phyloP scores from a whole-genome alignment of 2,888 invertebrate genomes.

The Drosophila heteroneura region DNA sequence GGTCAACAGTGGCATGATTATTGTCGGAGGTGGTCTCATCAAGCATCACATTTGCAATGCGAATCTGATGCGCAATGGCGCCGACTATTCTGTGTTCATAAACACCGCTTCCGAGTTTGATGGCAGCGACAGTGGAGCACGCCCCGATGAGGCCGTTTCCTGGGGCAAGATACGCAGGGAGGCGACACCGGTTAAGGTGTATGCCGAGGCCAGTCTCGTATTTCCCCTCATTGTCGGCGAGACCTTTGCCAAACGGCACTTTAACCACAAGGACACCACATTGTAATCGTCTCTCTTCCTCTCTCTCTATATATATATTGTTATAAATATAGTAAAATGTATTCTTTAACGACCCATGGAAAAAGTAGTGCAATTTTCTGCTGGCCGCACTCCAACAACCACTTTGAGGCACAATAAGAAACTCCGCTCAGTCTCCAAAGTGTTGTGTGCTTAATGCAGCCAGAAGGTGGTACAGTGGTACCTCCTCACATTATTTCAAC shows the following conservation, averaged over 20 bases:
- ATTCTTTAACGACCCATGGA: constrained; percentile 41
- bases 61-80: constrained; percentile 99
- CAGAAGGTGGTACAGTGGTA: constrained; percentile 4
- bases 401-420: constrained; percentile 43
- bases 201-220: constrained; percentile 96
- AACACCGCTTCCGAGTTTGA: constrained; percentile 99
- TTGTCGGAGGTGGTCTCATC: constrained; percentile 97
- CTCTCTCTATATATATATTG: constrained; percentile 12
- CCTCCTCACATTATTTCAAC: background rate
- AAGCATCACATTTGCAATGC: constrained; percentile 99
- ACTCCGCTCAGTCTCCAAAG: constrained; percentile 48
- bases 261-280: constrained; percentile 52
- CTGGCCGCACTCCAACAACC: constrained; percentile 28
- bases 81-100: constrained; percentile 97
- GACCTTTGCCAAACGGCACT: constrained; percentile 94
- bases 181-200: constrained; percentile 95
- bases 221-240: constrained; percentile 98
- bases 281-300: constrained; percentile 37
- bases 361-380: constrained; percentile 48
- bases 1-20: constrained; percentile 97
- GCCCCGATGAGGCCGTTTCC: constrained; percentile 99
- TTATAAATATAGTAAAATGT: constrained; percentile 33
- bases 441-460: constrained; percentile 31
- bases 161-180: constrained; percentile 98
- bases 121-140: constrained; percentile 98